Evolutionary conservation across 2,113 vertebrate genomes (phyloP).

Genomic region (Oreochromis aureus): DNA sequence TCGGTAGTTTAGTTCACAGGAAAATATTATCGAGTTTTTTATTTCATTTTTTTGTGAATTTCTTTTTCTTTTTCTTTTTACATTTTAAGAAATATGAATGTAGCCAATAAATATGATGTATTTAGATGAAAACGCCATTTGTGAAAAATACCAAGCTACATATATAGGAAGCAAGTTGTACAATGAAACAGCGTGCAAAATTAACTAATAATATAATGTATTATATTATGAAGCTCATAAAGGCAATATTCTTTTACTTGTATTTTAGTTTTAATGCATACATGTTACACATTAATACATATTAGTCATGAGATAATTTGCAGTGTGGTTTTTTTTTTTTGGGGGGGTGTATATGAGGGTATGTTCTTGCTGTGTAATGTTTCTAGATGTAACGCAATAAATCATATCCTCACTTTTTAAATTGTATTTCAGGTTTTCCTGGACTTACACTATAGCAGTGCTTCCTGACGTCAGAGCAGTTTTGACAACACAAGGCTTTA

Average conservation of each 20-base stretch:
- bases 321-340: not conserved
- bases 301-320: not conserved
- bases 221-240: not conserved
- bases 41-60: not conserved
- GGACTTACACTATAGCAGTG: not conserved
- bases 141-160: not conserved
- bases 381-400: not conserved
- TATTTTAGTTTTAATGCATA: not conserved
- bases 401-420: not conserved
- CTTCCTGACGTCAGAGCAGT: not conserved
- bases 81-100: not conserved
- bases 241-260: not conserved
- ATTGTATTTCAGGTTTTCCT: not conserved
- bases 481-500: constrained; percentile 21
- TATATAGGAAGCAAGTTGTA: not conserved
- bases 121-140: not conserved
- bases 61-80: not conserved
- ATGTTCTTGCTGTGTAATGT: not conserved
- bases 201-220: not conserved
- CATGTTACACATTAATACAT: not conserved
- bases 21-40: not conserved
- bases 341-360: not conserved
- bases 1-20: not conserved
- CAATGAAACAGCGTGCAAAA: not conserved
- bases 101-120: not conserved